Base-by-base conservation (phyloP, 37 sponge, comb jelly and placozoan species). In the Agelas oroides region DNA sequence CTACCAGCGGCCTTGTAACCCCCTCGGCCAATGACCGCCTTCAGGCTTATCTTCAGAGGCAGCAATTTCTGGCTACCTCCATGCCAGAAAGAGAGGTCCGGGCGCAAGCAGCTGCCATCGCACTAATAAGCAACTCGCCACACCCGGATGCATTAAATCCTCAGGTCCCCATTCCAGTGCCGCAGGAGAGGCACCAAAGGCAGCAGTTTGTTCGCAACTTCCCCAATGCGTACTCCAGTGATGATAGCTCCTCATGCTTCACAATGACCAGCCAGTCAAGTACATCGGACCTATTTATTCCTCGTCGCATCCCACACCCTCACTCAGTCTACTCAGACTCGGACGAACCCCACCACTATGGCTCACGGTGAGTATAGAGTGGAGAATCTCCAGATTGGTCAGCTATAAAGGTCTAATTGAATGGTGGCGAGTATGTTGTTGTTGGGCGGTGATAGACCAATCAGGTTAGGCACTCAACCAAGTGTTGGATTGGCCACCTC, bases 31-130 rank as follows among this genome's bases (percentile, higher is more conserved):
- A 54, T n/a, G 64, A 73, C 15, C 64, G 82, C 0, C 59, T 84
- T 0, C 76, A 58, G 17, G 64, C 62, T 1, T 92, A 81, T 67
- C 36, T 87, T 17, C 34, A 79, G 28, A 41, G 34, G 8, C 88
- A 88, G 77, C 54, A 75, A 58, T 53, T 62, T 36, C 31, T 84
- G 13, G 16, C 34, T 25, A 53, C 40, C 8, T 17, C 28, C 21
- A 41, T 27, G 14, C 53, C 80, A 0, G 59, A 83, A 40, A 56
- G 93, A 31, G 85, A 87, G 1, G 30, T 40, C 17, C 61, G 79
- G 35, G 88, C 93, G 2, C 73, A 70, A 25, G 75, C 77, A 36
- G 93, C 85, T 23, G 93, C 93, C 41, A 87, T 78, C 3, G 36
- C 88, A 1, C 75, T 92, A 21, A 80, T 92, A 13, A 82, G 40